These are phyloP conservation scores for Gasterosteus nipponicus DNA, from an alignment of 2,113 vertebrate genomes.

Conservation along the genomic window DNA sequence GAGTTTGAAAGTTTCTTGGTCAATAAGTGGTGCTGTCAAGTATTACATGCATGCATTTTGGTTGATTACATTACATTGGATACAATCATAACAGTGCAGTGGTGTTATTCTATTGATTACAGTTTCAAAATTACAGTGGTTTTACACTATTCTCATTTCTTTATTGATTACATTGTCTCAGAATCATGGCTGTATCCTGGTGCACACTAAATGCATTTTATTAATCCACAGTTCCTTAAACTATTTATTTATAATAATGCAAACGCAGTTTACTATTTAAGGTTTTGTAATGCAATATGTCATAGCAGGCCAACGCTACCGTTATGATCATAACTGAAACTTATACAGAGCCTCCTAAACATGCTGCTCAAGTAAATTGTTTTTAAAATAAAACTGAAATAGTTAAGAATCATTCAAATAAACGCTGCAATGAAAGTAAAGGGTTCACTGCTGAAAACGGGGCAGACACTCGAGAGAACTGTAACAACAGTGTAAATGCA, in stretches of 20 bases:
- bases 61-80: too few relatives aligned
- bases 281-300: neutral
- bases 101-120: too few relatives aligned
- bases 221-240: neutral
- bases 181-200: too few relatives aligned
- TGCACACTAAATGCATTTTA: too few relatives aligned
- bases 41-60: too few relatives aligned
- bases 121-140: too few relatives aligned
- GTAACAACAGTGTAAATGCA: neutral
- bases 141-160: too few relatives aligned
- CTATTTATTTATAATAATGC: neutral
- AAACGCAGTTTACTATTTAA: neutral
- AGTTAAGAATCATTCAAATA: neutral
- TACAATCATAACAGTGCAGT: too few relatives aligned
- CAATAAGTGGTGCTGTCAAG: too few relatives aligned
- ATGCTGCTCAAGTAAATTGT: neutral
- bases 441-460: neutral
- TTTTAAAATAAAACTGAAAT: neutral
- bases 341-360: neutral
- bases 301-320: neutral
- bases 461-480: neutral
- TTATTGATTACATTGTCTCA: too few relatives aligned
- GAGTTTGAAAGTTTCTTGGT: too few relatives aligned
- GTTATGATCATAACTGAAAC: neutral
- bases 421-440: constrained; percentile 17